phyloP scores from a whole-genome alignment of 2,113 vertebrate genomes.

The Myxocyprinus asiaticus region DNA sequence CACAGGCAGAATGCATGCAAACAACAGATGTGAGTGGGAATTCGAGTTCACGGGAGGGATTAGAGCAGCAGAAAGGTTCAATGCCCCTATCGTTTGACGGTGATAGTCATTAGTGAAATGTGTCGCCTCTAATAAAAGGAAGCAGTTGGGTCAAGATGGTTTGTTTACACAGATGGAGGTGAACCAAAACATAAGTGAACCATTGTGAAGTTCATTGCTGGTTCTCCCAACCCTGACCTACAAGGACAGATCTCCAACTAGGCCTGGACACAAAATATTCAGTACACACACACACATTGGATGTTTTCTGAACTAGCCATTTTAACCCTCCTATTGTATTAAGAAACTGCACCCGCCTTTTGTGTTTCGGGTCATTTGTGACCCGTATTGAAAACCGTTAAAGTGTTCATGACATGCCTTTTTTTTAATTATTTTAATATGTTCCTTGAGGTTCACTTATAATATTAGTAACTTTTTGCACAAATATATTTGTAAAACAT shows the following conservation, averaged over 20 bases:
- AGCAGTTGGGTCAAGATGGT: background rate
- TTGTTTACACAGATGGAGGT: constrained; percentile 18
- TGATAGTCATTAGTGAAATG: background rate
- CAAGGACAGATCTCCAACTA: background rate
- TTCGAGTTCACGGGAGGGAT: background rate
- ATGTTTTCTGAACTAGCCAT: background rate
- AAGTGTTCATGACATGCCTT: no score
- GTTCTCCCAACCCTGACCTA: background rate
- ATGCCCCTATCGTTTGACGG: background rate
- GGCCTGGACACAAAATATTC: background rate
- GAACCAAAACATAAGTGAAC: background rate
- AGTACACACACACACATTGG: background rate
- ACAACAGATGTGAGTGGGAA: constrained; percentile 26
- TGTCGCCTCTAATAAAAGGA: background rate
- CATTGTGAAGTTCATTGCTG: background rate
- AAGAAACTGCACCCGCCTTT: no score
- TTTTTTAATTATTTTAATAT: no score
- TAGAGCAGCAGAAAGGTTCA: background rate
- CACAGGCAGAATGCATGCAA: background rate
- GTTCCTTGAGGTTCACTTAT: no score
- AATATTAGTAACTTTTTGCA: no score
- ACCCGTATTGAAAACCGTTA: no score
- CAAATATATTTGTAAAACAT: no score
- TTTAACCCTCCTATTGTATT: no score
- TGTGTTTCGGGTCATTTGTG: no score